Base-by-base conservation (phyloP, 2,888 invertebrate genomes). In the Noctua janthe region DNA sequence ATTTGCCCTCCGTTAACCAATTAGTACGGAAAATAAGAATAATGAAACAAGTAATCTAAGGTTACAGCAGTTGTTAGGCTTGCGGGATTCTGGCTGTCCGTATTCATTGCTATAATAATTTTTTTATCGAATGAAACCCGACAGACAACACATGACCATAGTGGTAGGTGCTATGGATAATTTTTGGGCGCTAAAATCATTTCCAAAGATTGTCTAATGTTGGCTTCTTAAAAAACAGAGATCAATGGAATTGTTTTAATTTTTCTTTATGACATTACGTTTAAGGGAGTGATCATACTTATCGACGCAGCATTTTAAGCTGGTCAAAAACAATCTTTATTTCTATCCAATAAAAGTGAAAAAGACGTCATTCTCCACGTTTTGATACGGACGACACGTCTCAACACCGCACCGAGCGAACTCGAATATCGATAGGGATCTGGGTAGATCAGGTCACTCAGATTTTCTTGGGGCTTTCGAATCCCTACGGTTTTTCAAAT, bases 1-100 rank as follows among this genome's bases (percentile, higher is more conserved):
- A 73, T 83, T 75, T 73, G 51, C 67, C 49, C 75, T 62, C 69
- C 66, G 59, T 56, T 54, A 84, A 13, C 66, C 84, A 84, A 83
- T 83, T 83, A 76, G 70, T 23, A 39, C 17, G 29, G 35, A 39
- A 72, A 54, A 64, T 51, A 80, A 73, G 64, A 83, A 73, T 73
- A 83, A 84, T 78, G 72, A 39, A 62, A 74, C 29, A 74, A 78
- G 47, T 73, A 64, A 66, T 72, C 71, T 83, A 49, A 72, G 54
- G 67, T 72, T 80, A 75, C 83, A 84, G 13, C 66, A 62, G 49
- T 82, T 62, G 66, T 71, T 74, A 62, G 47, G 54, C 17, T 71
- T 74, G 49, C 8, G 8, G 17, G 47, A 1, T 54, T 67, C 62
- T 15, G 39, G 17, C 29, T 56, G 74, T 54, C 56, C 20, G 11